Base-by-base conservation (phyloP, 2,113 vertebrate genomes). In the Oncorhynchus clarkii region DNA sequence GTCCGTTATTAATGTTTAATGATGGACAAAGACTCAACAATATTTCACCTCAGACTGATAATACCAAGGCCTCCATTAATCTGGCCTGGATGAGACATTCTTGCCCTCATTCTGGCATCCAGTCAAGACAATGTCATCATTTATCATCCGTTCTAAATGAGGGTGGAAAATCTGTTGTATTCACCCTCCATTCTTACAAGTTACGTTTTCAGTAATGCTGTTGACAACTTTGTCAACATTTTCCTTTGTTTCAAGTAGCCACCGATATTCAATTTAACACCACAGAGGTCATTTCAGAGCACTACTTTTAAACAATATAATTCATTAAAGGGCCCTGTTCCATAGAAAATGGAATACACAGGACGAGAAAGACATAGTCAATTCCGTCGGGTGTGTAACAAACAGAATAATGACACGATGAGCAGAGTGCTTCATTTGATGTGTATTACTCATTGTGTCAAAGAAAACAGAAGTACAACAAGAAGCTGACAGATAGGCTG, bases 321-420 rank as follows among this genome's bases (percentile, higher is more conserved):
- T 82, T 78, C 80, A 86, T 82, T 85, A 80, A 88, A 84, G 78
- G 82, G 78, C 84, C 81, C 82, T 77, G 85, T 82, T 87, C 75
- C 72, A 78, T 68, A 49, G 77, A 85, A 78, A 77, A 45, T 74
- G 26, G 57, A 76, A 7, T 18, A 80, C 82, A 85, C 84, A 86
- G 87, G 84, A 83, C 78, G 29, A 31, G 11, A 75, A 80, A 72
- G 81, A 84, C 88, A 73, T 76, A 82, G 29, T 85, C 2, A 68
- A 85, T 76, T 87, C 72, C 79, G 81, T 88, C 80, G 86, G 67
- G 64, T 9, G 79, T 67, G 59, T 86, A 87, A 88, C 89, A 85
- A 87, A 86, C 81, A 72, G 79, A 82, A 80, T 83, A 84, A 89
- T 86, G 84, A 88, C 84, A 86, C 59, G n/a, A 80, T 26, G 84